Evolutionary conservation across 1,140 invertebrate species (phyloP).

Genomic region (Drosophila seguyi): DNA sequence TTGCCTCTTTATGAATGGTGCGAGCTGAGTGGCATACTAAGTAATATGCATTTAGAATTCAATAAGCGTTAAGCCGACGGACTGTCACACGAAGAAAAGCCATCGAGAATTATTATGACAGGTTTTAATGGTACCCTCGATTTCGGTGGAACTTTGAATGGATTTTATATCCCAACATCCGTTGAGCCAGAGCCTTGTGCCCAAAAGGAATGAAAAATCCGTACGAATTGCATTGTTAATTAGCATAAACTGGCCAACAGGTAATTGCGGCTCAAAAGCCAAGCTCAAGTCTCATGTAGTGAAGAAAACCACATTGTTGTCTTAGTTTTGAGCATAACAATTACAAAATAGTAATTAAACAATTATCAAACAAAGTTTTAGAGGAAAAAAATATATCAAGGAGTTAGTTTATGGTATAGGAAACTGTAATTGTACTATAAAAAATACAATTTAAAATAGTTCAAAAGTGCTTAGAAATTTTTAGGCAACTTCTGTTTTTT

Average conservation of each 20-base stretch:
- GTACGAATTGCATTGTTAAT: constrained; percentile 68
- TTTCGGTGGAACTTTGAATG: constrained; percentile 40
- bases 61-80: constrained; percentile 44
- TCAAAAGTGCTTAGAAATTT: neutral
- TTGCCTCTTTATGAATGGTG: constrained; percentile 23
- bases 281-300: constrained; percentile 11
- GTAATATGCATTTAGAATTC: constrained; percentile 48
- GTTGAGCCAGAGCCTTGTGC: constrained; percentile 41
- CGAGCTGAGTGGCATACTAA: constrained; percentile 60
- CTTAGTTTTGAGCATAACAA: neutral
- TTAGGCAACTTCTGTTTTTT: neutral
- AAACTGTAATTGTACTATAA: neutral
- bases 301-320: constrained; percentile 12
- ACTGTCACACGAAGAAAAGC: constrained; percentile 36
- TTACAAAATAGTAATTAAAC: neutral
- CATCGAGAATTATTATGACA: constrained; percentile 43
- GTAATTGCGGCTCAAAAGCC: constrained; percentile 51
- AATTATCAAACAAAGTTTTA: neutral
- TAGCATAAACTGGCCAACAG: constrained; percentile 68
- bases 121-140: constrained; percentile 22
- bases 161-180: constrained; percentile 28
- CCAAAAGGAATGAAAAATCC: constrained; percentile 51
- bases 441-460: neutral
- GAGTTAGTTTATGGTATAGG: too few species aligned
- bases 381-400: neutral